Evolutionary conservation across 2,797 vertebrate genomes (phyloP).

Genomic region (Petrocephalus sullivani): DNA sequence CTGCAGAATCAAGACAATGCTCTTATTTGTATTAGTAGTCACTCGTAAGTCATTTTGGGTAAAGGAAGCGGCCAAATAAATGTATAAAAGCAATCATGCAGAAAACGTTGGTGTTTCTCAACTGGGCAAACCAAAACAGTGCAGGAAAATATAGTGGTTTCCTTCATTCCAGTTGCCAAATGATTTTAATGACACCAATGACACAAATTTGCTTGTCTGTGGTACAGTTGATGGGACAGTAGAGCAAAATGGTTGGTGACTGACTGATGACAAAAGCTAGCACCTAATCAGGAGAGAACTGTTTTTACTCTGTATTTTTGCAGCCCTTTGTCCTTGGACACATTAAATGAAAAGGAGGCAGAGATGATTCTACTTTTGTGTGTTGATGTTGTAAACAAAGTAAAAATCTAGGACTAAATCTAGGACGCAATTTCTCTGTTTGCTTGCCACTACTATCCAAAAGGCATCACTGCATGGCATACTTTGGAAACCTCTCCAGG

Average conservation of each 20-base stretch:
- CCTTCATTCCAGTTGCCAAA: neutral
- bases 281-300: neutral
- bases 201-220: neutral
- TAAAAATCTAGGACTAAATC: neutral
- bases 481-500: neutral
- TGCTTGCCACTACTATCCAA: slow-evolving; percentile 32
- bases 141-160: neutral
- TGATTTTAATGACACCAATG: neutral
- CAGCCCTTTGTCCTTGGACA: neutral
- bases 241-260: neutral
- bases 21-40: neutral
- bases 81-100: neutral
- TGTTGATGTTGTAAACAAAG: neutral
- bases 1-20: neutral
- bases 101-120: slow-evolving; percentile 1
- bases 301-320: neutral
- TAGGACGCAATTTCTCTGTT: slow-evolving; percentile 15
- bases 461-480: neutral
- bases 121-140: neutral
- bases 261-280: neutral
- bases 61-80: neutral
- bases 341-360: neutral
- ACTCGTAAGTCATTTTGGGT: neutral
- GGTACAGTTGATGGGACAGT: neutral
- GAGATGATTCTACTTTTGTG: neutral